Evolutionary conservation across 2,797 vertebrate species (phyloP), one percentile per base, ranked within the genome.

Genomic region (Nannoperca australis): DNA sequence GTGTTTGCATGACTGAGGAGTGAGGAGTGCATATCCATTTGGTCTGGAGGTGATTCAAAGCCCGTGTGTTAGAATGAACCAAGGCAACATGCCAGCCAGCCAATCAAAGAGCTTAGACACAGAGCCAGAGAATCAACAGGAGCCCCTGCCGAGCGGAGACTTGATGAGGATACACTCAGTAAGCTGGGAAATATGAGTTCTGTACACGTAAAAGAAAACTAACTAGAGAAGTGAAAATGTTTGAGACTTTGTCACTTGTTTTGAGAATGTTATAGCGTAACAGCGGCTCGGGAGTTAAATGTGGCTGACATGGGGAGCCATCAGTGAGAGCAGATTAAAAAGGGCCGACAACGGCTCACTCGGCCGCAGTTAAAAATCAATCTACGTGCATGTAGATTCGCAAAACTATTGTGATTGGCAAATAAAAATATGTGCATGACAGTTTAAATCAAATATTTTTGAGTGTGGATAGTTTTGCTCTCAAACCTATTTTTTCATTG

Each of bases 201-300:
- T 68, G 76, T 65, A 69, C 44, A 58, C 76, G 70, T 40, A 49
- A 78, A 80, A 84, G n/a, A n/a, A 67, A 45, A 51, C 64, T 34
- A 73, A 73, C 61, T 42, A 72, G 74, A 76, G 30, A 74, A 63
- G 66, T 64, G 75, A 74, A 88, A n/a, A n/a, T n/a, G n/a, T n/a
- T n/a, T n/a, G n/a, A n/a, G n/a, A n/a, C n/a, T n/a, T n/a, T n/a
- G n/a, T n/a, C n/a, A n/a, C 81, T 92, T 90, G 74, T 51, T 59
- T 83, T 53, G 76, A 73, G 63, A 72, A 66, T 55, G 70, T 56
- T 79, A 49, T 36, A 27, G 51, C 30, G 61, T 49, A 67, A 82
- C 40, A 73, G 78, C 67, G 44, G 77, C 61, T 62, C 20, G 44
- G 67, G 72, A 79, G 73, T 51, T 36, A 61, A 86, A 85, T 69